Conservation (phyloP, 2,888 invertebrate species). For the Oscheius sp. region DNA sequence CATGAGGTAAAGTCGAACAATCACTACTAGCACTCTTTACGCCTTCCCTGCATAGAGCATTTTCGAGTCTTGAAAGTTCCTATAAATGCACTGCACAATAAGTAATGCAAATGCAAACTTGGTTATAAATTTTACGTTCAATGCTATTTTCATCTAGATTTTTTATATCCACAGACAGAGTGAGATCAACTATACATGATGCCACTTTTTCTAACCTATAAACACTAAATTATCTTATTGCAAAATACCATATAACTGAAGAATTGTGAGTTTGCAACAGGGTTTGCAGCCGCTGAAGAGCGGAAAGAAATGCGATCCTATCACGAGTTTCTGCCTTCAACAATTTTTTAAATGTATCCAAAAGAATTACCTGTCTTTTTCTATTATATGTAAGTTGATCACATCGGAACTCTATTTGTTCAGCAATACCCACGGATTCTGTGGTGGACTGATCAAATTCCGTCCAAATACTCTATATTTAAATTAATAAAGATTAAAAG, state of each 20-base stretch:
- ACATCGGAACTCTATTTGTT: slow-evolving; percentile 61
- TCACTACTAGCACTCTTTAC: slow-evolving; percentile 45
- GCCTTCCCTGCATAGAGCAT: slow-evolving; percentile 44
- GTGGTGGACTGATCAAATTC: slow-evolving; percentile 54
- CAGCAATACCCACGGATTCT: slow-evolving; percentile 57
- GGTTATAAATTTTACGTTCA: slow-evolving; percentile 10
- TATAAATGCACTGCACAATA: slow-evolving; percentile 3
- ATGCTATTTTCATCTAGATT: slow-evolving; percentile 20
- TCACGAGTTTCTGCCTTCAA: slow-evolving; percentile 41
- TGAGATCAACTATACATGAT: slow-evolving; percentile 45
- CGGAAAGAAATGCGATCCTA: slow-evolving; percentile 48
- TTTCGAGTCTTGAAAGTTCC: slow-evolving; percentile 36
- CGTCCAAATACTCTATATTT: slow-evolving; percentile 54
- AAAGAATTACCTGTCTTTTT: slow-evolving; percentile 38
- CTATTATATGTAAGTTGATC: slow-evolving; percentile 53
- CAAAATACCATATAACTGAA: slow-evolving; percentile 28
- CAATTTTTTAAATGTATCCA: not conserved
- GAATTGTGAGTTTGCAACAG: slow-evolving; percentile 38
- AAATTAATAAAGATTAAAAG: not conserved
- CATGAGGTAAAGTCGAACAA: slow-evolving; percentile 47
- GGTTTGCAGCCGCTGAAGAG: slow-evolving; percentile 47
- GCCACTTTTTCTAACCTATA: slow-evolving; percentile 55
- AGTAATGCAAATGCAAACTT: slow-evolving; percentile 3
- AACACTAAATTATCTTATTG: not conserved
- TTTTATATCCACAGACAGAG: slow-evolving; percentile 24